phyloP scores from a whole-genome alignment of 2,113 vertebrate genomes.

The Ia io region DNA sequence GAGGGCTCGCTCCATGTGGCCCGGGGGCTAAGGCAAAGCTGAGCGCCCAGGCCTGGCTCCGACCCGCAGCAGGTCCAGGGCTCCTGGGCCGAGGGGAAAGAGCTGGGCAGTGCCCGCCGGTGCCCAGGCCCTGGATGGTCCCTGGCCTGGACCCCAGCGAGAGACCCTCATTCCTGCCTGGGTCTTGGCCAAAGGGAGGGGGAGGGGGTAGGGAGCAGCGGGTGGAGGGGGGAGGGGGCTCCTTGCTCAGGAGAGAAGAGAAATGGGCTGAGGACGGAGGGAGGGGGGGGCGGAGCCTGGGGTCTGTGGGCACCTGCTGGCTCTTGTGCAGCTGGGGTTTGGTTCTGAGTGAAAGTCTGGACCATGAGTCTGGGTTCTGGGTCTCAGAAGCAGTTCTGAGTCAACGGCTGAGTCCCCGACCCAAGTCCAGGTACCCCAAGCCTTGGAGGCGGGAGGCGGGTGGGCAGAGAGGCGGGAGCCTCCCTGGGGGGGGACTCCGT shows the following conservation, averaged over 20 bases:
- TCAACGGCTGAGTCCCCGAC: neutral
- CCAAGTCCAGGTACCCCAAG: neutral
- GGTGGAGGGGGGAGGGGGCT: neutral
- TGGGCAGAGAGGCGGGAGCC: neutral
- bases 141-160: neutral
- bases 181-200: neutral
- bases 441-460: neutral
- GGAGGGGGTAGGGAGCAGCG: neutral
- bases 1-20: fast-evolving
- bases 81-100: neutral
- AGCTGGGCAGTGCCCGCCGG: neutral
- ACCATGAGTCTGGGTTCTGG: neutral
- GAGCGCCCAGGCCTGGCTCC: neutral
- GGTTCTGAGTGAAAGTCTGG: neutral
- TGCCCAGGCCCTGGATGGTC: neutral
- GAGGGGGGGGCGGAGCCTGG: neutral
- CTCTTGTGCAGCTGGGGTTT: neutral
- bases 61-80: too few relatives aligned
- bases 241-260: neutral
- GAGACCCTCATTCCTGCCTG: neutral
- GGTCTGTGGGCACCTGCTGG: neutral
- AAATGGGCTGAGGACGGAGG: neutral
- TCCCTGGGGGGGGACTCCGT: too few relatives aligned
- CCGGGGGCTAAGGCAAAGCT: too few relatives aligned
- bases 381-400: neutral